Evolutionary conservation across 2,113 vertebrate genomes (phyloP).

Genomic region (Elaphurus davidianus): DNA sequence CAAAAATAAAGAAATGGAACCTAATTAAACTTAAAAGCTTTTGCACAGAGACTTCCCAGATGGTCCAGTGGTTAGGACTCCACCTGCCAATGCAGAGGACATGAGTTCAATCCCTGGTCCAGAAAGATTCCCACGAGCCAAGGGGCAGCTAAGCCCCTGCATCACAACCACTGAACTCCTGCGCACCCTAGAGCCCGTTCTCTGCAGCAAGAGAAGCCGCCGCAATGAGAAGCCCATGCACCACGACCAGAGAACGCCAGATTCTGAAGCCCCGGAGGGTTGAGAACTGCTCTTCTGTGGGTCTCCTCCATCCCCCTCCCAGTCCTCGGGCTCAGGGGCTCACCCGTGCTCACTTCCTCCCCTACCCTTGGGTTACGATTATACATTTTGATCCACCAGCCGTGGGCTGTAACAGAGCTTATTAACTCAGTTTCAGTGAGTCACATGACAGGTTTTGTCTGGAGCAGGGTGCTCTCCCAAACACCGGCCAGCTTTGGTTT

Average conservation of each 20-base stretch:
- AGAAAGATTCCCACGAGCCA: neutral
- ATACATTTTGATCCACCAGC: neutral
- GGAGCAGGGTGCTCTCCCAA: neutral
- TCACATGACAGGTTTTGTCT: neutral
- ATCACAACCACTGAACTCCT: neutral
- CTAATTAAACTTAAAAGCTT: neutral
- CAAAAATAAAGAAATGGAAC: neutral
- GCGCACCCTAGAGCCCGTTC: neutral
- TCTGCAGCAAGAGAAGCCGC: neutral
- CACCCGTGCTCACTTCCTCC: neutral
- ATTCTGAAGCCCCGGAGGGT: neutral
- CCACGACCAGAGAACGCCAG: neutral
- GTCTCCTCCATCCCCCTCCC: neutral
- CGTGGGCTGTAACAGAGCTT: neutral
- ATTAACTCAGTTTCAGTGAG: neutral
- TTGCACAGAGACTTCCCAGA: neutral
- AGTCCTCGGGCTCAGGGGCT: neutral
- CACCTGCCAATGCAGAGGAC: neutral
- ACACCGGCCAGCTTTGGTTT: neutral
- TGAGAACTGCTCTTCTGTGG: neutral
- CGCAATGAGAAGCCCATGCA: accelerated
- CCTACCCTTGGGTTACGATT: neutral
- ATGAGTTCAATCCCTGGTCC: neutral
- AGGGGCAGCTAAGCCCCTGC: neutral
- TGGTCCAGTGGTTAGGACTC: neutral